Conservation (phyloP, 2,888 invertebrate species). For the Patella caerulea region DNA sequence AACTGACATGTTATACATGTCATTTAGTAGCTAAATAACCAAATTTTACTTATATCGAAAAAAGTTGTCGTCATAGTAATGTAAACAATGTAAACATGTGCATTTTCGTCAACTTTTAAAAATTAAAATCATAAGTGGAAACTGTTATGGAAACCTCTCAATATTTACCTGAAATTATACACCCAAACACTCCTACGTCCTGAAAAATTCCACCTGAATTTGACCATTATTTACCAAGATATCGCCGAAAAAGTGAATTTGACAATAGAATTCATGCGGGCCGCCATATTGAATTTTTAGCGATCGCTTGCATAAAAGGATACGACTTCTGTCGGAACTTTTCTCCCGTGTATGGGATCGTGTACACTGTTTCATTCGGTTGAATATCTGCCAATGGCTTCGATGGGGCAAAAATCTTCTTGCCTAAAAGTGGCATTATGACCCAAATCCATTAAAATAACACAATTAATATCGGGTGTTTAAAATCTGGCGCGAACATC, state of each 20-base stretch:
- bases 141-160: neutral
- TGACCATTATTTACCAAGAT: neutral
- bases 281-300: constrained; percentile 66
- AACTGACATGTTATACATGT: neutral
- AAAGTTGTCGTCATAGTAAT: constrained; percentile 46
- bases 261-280: constrained; percentile 43
- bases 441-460: constrained; percentile 43
- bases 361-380: constrained; percentile 58
- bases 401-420: constrained; percentile 56
- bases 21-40: neutral
- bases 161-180: neutral
- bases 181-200: neutral
- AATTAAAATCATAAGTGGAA: constrained; percentile 7
- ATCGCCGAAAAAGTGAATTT: neutral
- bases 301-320: constrained; percentile 49
- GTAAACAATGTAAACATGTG: constrained; percentile 39
- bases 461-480: constrained; percentile 47
- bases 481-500: constrained; percentile 68
- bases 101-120: constrained; percentile 4
- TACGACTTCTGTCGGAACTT: constrained; percentile 68
- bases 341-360: constrained; percentile 67
- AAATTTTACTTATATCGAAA: neutral
- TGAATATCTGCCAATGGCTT: constrained; percentile 52
- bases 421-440: constrained; percentile 68
- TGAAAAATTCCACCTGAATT: neutral